Evolutionary conservation across 2,888 invertebrate genomes (phyloP).

Genomic region (Clepsis dumicolana): DNA sequence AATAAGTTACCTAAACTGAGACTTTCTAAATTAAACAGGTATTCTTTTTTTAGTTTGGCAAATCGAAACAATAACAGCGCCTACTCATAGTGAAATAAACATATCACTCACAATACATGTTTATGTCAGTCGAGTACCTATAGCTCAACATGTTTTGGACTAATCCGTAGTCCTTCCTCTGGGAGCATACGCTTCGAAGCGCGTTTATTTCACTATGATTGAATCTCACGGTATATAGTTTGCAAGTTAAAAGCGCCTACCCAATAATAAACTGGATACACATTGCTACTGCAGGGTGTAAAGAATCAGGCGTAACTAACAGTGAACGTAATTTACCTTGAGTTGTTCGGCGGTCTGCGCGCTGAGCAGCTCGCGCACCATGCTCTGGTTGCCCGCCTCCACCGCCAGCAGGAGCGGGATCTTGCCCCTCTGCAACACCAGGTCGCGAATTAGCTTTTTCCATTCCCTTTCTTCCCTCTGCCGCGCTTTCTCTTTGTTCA

Average conservation of each 20-base stretch:
- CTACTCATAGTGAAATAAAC: too few species aligned
- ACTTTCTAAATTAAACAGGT: too few species aligned
- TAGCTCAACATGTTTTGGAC: too few species aligned
- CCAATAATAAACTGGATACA: not conserved
- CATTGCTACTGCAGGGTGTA: not conserved
- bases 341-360: conserved; percentile 96
- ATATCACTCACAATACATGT: too few species aligned
- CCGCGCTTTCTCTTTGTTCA: conserved; percentile 82
- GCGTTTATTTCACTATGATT: too few species aligned
- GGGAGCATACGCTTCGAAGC: too few species aligned
- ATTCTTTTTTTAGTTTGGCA: not conserved
- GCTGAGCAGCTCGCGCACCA: conserved; percentile 96
- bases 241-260: not conserved
- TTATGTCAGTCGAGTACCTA: too few species aligned
- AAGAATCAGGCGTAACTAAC: not conserved
- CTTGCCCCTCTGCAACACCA: conserved; percentile 94
- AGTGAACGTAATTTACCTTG: conserved; percentile 79
- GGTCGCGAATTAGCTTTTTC: conserved; percentile 86
- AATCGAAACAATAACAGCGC: not conserved
- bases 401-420: conserved; percentile 97
- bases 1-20: too few species aligned
- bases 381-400: conserved; percentile 97
- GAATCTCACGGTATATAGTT: too few species aligned
- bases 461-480: conserved; percentile 84
- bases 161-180: too few species aligned